These are phyloP conservation scores for Scaptomyza hsui DNA, from an alignment of 1,140 invertebrate species.

Conservation along the genomic window DNA sequence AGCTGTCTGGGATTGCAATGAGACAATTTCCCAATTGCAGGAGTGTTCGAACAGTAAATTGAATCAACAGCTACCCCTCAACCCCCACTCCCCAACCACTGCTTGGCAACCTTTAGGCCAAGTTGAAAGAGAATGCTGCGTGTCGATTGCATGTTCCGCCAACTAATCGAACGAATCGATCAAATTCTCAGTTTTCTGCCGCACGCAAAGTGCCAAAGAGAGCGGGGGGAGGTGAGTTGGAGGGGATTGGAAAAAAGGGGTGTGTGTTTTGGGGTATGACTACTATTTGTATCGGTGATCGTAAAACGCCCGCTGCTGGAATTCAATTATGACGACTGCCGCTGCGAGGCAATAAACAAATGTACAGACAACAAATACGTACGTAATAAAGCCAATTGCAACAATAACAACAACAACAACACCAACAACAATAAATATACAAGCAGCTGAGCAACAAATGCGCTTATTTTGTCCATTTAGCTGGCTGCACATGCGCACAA, in stretches of 20 bases:
- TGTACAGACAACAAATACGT: constrained; percentile 75
- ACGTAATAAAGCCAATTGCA: constrained; percentile 56
- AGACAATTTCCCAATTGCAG: constrained; percentile 74
- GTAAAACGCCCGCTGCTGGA: constrained; percentile 74
- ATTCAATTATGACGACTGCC: constrained; percentile 80
- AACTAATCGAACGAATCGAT: constrained; percentile 83
- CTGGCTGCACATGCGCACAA: constrained; percentile 36
- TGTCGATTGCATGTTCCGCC: constrained; percentile 81
- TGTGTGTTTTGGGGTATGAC: neutral
- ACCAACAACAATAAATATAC: constrained; percentile 1
- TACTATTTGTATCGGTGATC: constrained; percentile 41
- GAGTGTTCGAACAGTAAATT: constrained; percentile 60
- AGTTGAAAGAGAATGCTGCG: constrained; percentile 78
- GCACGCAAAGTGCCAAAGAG: constrained; percentile 63
- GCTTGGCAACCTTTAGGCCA: constrained; percentile 20
- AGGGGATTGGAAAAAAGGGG: neutral
- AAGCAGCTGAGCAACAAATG: constrained; percentile 40
- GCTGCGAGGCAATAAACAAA: constrained; percentile 78
- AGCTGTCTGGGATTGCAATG: constrained; percentile 72
- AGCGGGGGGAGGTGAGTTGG: neutral
- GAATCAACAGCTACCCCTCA: constrained; percentile 62
- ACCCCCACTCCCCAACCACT: neutral
- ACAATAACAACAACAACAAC: neutral
- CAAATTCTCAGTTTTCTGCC: constrained; percentile 69
- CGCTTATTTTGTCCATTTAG: constrained; percentile 33